phyloP scores from a whole-genome alignment of 2,113 vertebrate species.

The Athene noctua region DNA sequence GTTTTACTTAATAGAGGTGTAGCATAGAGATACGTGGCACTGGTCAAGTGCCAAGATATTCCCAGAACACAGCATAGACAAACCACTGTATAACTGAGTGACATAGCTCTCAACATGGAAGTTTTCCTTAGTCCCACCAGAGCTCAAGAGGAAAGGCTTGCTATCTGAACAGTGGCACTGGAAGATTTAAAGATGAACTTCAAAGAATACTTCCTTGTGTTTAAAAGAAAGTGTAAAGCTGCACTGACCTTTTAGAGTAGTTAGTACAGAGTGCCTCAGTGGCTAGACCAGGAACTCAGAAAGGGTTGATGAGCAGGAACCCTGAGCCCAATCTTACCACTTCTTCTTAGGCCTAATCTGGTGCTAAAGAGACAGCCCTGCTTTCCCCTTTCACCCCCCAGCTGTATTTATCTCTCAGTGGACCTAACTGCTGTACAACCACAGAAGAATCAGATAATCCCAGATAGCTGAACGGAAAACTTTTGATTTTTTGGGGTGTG shows the following conservation, averaged over 20 bases:
- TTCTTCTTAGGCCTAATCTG: neutral
- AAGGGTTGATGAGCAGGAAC: neutral
- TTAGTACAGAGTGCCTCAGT: neutral
- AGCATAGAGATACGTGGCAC: neutral
- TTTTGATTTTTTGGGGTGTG: neutral
- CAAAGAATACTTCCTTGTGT: neutral
- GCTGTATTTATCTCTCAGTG: neutral
- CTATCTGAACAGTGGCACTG: neutral
- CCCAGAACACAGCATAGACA: neutral
- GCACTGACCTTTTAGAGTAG: neutral
- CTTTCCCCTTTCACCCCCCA: neutral
- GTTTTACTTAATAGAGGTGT: neutral
- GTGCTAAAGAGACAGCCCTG: neutral
- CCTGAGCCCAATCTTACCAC: neutral
- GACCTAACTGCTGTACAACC: neutral
- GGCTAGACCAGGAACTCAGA: neutral
- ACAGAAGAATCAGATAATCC: neutral
- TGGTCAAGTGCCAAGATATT: neutral
- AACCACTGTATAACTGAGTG: neutral
- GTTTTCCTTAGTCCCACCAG: neutral
- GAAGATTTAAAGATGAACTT: neutral
- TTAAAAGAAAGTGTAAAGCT: neutral
- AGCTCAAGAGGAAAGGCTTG: neutral
- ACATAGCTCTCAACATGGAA: neutral
- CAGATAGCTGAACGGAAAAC: neutral